Conservation (phyloP, 1,140 invertebrate genomes). For the Dinoponera quadriceps region DNA sequence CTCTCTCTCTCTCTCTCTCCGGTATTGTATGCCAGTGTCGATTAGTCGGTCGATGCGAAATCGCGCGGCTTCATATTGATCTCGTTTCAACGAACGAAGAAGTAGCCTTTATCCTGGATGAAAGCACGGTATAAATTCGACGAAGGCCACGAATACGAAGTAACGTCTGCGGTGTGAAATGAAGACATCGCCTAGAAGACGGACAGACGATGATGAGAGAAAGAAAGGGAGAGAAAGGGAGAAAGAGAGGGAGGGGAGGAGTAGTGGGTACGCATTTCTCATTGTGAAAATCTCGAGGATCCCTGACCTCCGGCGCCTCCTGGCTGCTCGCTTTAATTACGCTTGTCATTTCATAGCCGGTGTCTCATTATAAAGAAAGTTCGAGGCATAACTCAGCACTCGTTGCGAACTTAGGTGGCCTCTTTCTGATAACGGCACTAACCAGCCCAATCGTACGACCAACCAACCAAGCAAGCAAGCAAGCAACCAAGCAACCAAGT, state of each 20-base stretch:
- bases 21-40: not conserved
- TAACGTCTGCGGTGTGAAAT: conserved; percentile 28
- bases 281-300: conserved; percentile 77
- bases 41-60: no score
- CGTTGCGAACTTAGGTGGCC: conserved; percentile 81
- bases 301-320: conserved; percentile 75
- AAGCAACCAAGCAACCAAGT: conserved; percentile 55
- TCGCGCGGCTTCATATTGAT: no score
- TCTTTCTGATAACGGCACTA: conserved; percentile 83
- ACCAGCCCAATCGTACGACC: conserved; percentile 76
- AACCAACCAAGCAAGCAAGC: conserved; percentile 56
- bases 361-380: conserved; percentile 84
- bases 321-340: conserved; percentile 81
- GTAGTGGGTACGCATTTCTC: conserved; percentile 65
- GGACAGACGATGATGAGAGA: conserved; percentile 55
- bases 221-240: conserved; percentile 5
- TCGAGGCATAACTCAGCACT: conserved; percentile 77
- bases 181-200: conserved; percentile 31
- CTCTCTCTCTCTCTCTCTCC: not conserved
- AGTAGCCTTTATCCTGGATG: no score
- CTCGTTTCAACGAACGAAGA: no score
- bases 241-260: not conserved
- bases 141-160: no score
- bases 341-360: conserved; percentile 82
- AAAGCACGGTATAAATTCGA: no score